These are phyloP conservation scores for Synaphobranchus kaupii DNA, from an alignment of 2,797 vertebrate genomes.

Conservation along the genomic window DNA sequence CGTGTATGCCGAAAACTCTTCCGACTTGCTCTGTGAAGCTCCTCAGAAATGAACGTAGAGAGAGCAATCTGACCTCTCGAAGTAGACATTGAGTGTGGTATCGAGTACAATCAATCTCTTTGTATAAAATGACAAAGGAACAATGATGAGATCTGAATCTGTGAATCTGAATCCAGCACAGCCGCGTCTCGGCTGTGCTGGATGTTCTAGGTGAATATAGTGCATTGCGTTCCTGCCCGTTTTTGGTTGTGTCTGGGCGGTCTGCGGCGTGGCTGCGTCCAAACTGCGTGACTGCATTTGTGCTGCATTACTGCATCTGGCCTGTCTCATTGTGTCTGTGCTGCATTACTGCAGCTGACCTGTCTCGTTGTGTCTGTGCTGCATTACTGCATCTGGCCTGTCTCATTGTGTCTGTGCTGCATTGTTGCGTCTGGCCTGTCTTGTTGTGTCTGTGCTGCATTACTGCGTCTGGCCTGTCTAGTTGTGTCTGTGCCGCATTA, in stretches of 20 bases:
- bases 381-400: no score
- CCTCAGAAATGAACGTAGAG: not conserved
- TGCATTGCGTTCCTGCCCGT: not conserved
- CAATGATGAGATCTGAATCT: not conserved
- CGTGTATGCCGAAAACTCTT: not conserved
- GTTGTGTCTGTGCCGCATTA: no score
- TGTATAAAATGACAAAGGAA: not conserved
- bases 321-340: no score
- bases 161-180: no score
- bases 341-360: no score
- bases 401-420: no score
- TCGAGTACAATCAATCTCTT: not conserved
- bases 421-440: no score
- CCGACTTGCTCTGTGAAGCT: not conserved
- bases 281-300: not conserved
- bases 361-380: no score
- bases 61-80: not conserved
- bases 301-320: no score
- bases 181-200: not conserved
- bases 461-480: no score
- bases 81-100: not conserved
- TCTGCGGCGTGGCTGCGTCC: not conserved
- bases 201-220: not conserved
- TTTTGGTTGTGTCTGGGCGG: not conserved
- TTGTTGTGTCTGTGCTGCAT: no score